Conservation (phyloP, 1,140 invertebrate genomes). For the Euura lappo region DNA sequence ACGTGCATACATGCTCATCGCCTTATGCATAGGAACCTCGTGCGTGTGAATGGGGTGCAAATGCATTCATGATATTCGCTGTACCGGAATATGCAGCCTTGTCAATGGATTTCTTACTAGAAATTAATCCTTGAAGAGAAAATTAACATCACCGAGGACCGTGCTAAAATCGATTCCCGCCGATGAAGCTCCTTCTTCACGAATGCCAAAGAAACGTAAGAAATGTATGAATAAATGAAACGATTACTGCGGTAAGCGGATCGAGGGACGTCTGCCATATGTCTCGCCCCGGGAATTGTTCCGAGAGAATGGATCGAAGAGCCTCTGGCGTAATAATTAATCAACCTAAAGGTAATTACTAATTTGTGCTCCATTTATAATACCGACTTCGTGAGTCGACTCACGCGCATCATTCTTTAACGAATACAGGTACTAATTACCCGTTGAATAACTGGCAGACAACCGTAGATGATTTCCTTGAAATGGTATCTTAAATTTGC, state of each 20-base stretch:
- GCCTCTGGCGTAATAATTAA: conserved; percentile 5
- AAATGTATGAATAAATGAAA: not conserved
- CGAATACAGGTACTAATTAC: not conserved
- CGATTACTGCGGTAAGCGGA: not conserved
- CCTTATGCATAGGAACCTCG: not conserved
- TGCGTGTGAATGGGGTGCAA: conserved; percentile 5
- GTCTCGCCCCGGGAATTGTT: not conserved
- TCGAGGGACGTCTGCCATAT: conserved; percentile 1
- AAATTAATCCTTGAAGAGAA: conserved; percentile 5
- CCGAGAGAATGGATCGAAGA: not conserved
- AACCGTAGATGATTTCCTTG: not conserved
- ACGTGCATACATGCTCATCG: not conserved
- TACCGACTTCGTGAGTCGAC: not conserved
- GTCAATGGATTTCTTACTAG: conserved; percentile 3
- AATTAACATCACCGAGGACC: not conserved
- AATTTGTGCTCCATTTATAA: conserved; percentile 1
- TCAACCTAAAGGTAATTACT: not conserved
- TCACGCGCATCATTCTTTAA: not conserved
- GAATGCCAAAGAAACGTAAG: not conserved
- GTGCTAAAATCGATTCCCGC: not conserved
- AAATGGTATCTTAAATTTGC: too few species aligned
- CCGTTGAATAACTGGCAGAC: not conserved
- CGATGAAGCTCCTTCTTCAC: not conserved
- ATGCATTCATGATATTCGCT: conserved; percentile 7
- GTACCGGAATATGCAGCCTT: not conserved